A percentile compares a stretch with the other conserved stretches of the same genome.
phyloP scores from a whole-genome alignment of 2,888 invertebrate species.

The Dasypolia templi region DNA sequence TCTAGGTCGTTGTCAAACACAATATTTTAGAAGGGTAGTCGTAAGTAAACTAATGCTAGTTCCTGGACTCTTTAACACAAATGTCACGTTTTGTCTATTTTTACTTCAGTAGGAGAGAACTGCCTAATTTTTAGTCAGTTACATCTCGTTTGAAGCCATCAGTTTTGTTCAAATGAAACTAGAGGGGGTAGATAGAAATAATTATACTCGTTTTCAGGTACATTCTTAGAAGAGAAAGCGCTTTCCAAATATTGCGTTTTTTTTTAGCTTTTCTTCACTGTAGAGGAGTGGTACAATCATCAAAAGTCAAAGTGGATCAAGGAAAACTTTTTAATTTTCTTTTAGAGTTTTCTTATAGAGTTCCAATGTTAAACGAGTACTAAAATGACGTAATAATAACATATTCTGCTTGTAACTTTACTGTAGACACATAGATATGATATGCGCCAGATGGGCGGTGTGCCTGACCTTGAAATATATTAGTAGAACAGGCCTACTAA shows the following conservation, averaged over 20 bases:
- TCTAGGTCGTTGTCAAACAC: conserved; percentile 62
- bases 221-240: neutral
- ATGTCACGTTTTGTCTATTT: conserved; percentile 50
- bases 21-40: conserved; percentile 46
- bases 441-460: neutral
- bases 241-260: neutral
- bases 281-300: neutral
- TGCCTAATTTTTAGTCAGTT: conserved; percentile 12
- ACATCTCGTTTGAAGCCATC: conserved; percentile 16
- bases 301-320: neutral
- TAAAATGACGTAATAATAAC: neutral
- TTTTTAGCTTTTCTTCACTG: too few relatives aligned
- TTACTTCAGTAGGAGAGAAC: conserved; percentile 14
- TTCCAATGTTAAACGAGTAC: neutral
- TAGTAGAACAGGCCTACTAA: conserved; percentile 17
- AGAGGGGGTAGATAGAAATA: neutral
- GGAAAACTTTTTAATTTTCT: neutral
- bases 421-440: conserved; percentile 17
- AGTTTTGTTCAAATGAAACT: conserved; percentile 20
- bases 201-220: neutral
- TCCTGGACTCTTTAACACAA: conserved; percentile 36
- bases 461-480: conserved; percentile 24
- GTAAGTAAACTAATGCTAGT: conserved; percentile 59
- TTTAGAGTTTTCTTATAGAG: neutral
- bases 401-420: neutral